Base-by-base conservation (phyloP, 35 echinoderm and acorn worm genomes). In the Heliocidaris erythrogramma region DNA sequence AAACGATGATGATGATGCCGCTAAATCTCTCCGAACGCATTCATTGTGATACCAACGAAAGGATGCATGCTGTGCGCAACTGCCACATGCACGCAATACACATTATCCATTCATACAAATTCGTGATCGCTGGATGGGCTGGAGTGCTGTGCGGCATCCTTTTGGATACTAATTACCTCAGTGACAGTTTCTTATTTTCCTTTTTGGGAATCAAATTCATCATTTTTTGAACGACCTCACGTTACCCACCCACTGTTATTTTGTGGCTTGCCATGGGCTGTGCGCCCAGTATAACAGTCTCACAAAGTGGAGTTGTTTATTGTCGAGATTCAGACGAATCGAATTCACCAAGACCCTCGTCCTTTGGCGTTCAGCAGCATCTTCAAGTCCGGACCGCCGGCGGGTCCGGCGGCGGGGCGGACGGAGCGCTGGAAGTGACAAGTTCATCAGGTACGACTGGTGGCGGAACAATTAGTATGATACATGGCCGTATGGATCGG, bases 271-370 rank as follows among this genome's bases (percentile, higher is more conserved):
- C 93, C 94, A 99, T 99, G 98, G 98, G 98, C 98, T 99, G 98
- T 96, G 98, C 98, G 86, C 98, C 98, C 85, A 99, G 98, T 88
- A 99, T 99, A 85, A 97, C 95, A 60, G 98, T 99, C 94, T 99
- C 98, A 88, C 98, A 99, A 95, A 97, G 96, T 95, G 98, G 96
- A 85, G 98, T 99, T 86, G 98, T 99, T 93, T 99, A 99, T 93
- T 99, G 98, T 65, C 94, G 98, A 60, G 95, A 99, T 95, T 97
- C 98, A 56, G 98, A 97, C 95, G 98, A 99, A 7, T 97, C 96
- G 6, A 99, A 97, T 35, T 99, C 98, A 18, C 96, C 96, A 7
- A 95, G 88, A 93, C 95, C 96, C 48, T 95, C 94, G 48, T 96
- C 96, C 27, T 97, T 97, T 88, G 95, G 95, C 61, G 95, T 96